phyloP scores from a whole-genome alignment of 2,113 vertebrate species.

The Caranx ignobilis region DNA sequence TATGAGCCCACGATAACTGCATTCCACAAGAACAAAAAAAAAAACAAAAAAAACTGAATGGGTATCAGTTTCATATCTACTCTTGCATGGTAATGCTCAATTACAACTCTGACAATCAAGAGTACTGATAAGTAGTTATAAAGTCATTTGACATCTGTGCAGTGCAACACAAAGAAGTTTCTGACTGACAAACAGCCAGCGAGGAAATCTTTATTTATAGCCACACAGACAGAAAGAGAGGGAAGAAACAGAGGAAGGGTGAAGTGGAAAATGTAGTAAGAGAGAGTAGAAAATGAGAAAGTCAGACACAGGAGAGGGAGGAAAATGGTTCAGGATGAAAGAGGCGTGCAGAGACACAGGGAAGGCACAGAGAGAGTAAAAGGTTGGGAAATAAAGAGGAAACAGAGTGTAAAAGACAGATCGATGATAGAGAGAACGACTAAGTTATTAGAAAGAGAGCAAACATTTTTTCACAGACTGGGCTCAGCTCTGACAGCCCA shows the following conservation, averaged over 20 bases:
- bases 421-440: conserved; percentile 8
- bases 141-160: conserved; percentile 59
- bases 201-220: conserved; percentile 62
- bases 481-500: conserved; percentile 31
- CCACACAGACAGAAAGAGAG: conserved; percentile 42
- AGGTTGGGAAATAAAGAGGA: not conserved
- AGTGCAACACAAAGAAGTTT: conserved; percentile 42
- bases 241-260: conserved; percentile 3
- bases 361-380: not conserved
- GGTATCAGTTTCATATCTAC: conserved; percentile 11
- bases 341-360: conserved; percentile 4
- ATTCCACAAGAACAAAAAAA: not conserved
- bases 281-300: conserved; percentile 40
- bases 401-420: not conserved
- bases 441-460: conserved; percentile 28
- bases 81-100: conserved; percentile 28
- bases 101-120: not conserved
- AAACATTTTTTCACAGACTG: conserved; percentile 34
- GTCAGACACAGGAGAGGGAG: conserved; percentile 24
- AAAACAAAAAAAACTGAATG: conserved; percentile 7
- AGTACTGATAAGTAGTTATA: conserved; percentile 5
- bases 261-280: not conserved
- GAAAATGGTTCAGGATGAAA: conserved; percentile 29
- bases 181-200: conserved; percentile 55
- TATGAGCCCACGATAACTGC: not conserved